phyloP scores from a whole-genome alignment of 2,113 vertebrate genomes.

The Sialia sialis region DNA sequence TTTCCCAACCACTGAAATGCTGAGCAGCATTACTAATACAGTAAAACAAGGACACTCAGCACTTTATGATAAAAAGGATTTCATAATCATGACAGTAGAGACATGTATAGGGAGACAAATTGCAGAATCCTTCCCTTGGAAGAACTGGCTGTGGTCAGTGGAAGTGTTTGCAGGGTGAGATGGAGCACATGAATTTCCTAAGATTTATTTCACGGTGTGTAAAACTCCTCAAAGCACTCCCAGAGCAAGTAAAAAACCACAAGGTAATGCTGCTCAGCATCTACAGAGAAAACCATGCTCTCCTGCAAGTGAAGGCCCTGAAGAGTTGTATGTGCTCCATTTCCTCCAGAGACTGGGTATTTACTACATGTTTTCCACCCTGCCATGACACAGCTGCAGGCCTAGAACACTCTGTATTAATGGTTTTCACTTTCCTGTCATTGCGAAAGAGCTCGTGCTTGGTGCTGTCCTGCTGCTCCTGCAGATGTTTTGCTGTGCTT shows the following conservation, averaged over 20 bases:
- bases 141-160: neutral
- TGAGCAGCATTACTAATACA: neutral
- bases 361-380: neutral
- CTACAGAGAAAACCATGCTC: neutral
- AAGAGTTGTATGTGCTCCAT: neutral
- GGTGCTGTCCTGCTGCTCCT: neutral
- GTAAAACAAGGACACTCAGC: neutral
- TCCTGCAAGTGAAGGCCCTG: neutral
- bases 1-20: neutral
- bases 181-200: neutral
- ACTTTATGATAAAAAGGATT: neutral
- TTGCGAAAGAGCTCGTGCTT: neutral
- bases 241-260: neutral
- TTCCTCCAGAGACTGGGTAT: neutral
- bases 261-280: neutral
- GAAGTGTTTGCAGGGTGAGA: neutral
- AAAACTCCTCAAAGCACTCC: neutral
- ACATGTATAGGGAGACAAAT: neutral
- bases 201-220: neutral
- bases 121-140: neutral
- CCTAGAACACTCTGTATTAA: neutral
- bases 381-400: neutral
- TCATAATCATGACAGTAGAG: neutral
- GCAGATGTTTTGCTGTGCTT: neutral
- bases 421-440: neutral